These are phyloP conservation scores for Lethrus apterus DNA, from an alignment of 1,140 invertebrate genomes.

Conservation along the genomic window DNA sequence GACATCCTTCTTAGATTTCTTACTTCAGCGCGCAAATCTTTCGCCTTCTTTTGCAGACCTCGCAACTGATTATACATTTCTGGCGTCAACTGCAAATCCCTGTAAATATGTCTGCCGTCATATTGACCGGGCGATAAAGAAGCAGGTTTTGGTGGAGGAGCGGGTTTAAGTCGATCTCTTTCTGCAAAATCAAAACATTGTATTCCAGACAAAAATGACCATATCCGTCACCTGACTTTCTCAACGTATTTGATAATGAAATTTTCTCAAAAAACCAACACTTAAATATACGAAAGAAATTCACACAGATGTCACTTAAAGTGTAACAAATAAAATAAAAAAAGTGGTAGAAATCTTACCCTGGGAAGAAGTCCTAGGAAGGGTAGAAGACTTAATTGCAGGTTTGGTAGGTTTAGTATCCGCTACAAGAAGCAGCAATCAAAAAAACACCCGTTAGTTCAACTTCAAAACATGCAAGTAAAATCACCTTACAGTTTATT, in stretches of 20 bases:
- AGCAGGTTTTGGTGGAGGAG: slow-evolving; percentile 76
- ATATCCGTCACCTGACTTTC: too few relatives aligned
- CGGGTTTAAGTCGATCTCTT: slow-evolving; percentile 73
- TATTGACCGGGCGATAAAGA: slow-evolving; percentile 61
- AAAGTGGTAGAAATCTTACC: slow-evolving; percentile 52
- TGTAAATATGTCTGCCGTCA: slow-evolving; percentile 49
- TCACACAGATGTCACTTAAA: too few relatives aligned
- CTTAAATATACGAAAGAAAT: too few relatives aligned
- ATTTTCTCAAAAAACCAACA: too few relatives aligned
- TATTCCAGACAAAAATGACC: too few relatives aligned
- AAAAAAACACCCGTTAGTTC: slow-evolving; percentile 35
- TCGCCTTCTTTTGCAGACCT: slow-evolving; percentile 80
- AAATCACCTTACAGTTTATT: neutral
- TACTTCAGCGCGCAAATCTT: slow-evolving; percentile 84
- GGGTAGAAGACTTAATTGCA: slow-evolving; percentile 88
- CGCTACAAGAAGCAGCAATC: slow-evolving; percentile 56
- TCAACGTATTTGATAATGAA: too few relatives aligned
- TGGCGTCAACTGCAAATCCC: slow-evolving; percentile 63
- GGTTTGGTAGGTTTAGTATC: slow-evolving; percentile 89
- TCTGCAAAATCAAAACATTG: slow-evolving; percentile 50
- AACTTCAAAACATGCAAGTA: slow-evolving; percentile 20
- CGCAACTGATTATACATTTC: slow-evolving; percentile 83
- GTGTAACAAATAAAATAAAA: slow-evolving; percentile 4
- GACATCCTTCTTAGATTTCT: slow-evolving; percentile 80
- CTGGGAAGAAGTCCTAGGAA: slow-evolving; percentile 86